A percentile compares a stretch with the other conserved stretches of the same genome.
Conservation (phyloP, 2,888 invertebrate species). For the Xestia c-nigrum region DNA sequence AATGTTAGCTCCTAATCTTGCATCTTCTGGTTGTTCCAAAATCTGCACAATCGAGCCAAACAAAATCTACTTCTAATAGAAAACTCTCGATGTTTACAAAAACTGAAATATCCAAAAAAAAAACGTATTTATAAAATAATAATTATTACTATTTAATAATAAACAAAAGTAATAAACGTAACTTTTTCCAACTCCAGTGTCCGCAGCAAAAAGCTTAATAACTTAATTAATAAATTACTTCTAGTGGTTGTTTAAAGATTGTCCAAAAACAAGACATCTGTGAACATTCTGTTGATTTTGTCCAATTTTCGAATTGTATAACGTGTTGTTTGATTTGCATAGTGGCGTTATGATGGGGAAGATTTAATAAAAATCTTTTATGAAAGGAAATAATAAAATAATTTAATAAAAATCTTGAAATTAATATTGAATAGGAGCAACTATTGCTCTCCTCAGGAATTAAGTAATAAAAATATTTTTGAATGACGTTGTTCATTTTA, state of each 20-base stretch:
- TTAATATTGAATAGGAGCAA: background rate
- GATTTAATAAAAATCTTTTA: conserved; percentile 37
- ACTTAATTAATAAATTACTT: conserved; percentile 57
- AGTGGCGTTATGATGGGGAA: conserved; percentile 64
- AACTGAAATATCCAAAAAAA: conserved; percentile 63
- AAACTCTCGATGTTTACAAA: conserved; percentile 66
- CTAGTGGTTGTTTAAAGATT: conserved; percentile 60
- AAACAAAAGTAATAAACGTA: conserved; percentile 54
- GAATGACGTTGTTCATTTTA: conserved; percentile 22
- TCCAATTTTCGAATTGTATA: conserved; percentile 74
- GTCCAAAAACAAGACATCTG: conserved; percentile 65
- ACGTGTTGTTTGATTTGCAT: conserved; percentile 70
- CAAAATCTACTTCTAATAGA: conserved; percentile 53
- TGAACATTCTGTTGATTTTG: conserved; percentile 66
- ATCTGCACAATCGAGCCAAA: conserved; percentile 44
- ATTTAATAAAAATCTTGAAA: conserved; percentile 15
- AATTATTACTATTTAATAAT: conserved; percentile 15
- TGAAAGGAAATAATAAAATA: background rate
- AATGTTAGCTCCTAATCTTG: background rate
- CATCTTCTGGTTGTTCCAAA: conserved; percentile 13
- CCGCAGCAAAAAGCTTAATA: conserved; percentile 61
- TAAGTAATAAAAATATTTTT: conserved; percentile 20
- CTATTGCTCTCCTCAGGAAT: background rate
- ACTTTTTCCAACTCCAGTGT: conserved; percentile 59
- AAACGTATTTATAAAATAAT: conserved; percentile 25